phyloP scores from a whole-genome alignment of 2,888 invertebrate species.

The Podotricha telesiphe region DNA sequence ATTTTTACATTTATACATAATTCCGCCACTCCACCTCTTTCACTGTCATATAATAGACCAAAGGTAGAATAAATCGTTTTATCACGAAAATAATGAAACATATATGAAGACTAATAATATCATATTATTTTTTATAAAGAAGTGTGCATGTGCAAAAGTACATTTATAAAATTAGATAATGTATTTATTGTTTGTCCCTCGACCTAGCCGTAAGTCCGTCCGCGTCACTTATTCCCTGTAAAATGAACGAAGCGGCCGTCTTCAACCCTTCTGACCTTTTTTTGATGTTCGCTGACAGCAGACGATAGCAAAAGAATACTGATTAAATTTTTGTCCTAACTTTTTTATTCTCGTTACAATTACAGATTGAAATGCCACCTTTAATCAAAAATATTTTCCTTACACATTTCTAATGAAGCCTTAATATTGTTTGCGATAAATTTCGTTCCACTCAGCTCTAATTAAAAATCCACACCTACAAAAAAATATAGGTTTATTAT shows the following conservation, averaged over 20 bases:
- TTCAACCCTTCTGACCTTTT: constrained; percentile 38
- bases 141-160: background rate
- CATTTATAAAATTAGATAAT: background rate
- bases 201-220: constrained; percentile 9
- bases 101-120: too few species aligned
- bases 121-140: too few species aligned
- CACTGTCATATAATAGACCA: too few species aligned
- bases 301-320: constrained; percentile 38
- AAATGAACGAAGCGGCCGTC: constrained; percentile 39
- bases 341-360: constrained; percentile 27
- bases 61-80: too few species aligned
- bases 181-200: background rate
- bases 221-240: constrained; percentile 23
- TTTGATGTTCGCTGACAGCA: constrained; percentile 35
- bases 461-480: background rate
- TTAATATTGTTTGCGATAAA: constrained; percentile 13
- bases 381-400: constrained; percentile 18
- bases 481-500: background rate
- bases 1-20: too few species aligned
- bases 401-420: constrained; percentile 22
- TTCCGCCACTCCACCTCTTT: too few species aligned
- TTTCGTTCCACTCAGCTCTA: background rate
- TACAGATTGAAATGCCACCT: constrained; percentile 29
- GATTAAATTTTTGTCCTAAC: constrained; percentile 41
- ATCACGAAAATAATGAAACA: too few species aligned